Evolutionary conservation across 2,888 invertebrate species (phyloP), one percentile per base, ranked within the genome.

Genomic region (Rhabditoides inermis): DNA sequence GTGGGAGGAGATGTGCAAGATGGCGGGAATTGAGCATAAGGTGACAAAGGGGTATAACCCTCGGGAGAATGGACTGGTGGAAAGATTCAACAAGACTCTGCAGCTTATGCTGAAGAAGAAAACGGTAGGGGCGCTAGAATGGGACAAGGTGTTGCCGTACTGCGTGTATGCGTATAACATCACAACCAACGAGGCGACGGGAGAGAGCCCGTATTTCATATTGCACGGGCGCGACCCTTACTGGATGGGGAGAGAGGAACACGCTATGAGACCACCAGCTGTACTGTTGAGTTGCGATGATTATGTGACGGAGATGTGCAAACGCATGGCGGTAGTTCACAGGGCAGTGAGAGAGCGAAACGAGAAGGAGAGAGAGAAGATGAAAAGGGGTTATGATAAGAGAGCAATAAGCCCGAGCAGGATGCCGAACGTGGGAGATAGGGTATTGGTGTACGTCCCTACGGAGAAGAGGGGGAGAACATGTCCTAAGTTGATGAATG

Each of bases 111-210:
- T 65, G 22, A 54, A 48, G 27, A 63, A 58, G 32, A 53, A 12
- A 0, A 18, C 32, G 4, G 27, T 28, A 2, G 26, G 47, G 0
- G 39, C 46, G 10, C 27, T 18, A 7, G 54, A 56, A 22, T 64
- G 64, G 63, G 60, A 60, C 35, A 32, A 53, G 27, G 32, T 36
- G 28, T 20, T 63, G n/a, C 55, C 55, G 15, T 55, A 37, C 23
- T 53, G 45, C 1, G 39, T 58, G 18, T 64, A 46, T 25, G 58
- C 63, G 6, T 64, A 64, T 32, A 64, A 64, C 36, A 28, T 22
- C 15, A 23, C 45, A 7, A 25, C 30, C 5, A 60, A 64, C 23
- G 23, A 28, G 12, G 12, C 53, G 7, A 60, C 58, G 18, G 58
- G 55, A 3, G 57, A 58, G 26, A 32, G 45, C 7, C 60, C 60